Conservation (phyloP, 2,113 vertebrate genomes). For the Scolopax mira region DNA sequence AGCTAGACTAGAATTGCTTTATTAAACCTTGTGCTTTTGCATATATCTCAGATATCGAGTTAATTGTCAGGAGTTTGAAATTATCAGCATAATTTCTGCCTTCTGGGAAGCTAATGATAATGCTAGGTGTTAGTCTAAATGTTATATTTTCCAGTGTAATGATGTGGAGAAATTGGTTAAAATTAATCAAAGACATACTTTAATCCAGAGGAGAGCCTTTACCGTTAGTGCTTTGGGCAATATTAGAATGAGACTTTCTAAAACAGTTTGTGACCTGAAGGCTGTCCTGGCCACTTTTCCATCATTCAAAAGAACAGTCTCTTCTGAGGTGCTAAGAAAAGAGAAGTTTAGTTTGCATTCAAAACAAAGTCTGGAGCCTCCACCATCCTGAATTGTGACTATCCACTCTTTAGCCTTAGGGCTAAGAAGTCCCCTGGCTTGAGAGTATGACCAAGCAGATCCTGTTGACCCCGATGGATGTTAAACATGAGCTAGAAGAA, state of each 20-base stretch:
- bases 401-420: not conserved
- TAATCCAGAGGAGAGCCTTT: not conserved
- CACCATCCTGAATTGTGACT: not conserved
- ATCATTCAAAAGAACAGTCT: not conserved
- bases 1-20: not conserved
- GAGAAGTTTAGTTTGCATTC: not conserved
- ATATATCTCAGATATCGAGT: not conserved
- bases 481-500: not conserved
- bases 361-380: not conserved
- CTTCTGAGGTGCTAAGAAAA: not conserved
- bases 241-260: not conserved
- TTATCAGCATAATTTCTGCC: not conserved
- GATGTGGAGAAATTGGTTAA: not conserved
- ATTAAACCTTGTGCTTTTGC: not conserved
- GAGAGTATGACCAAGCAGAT: not conserved
- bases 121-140: not conserved
- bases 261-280: not conserved
- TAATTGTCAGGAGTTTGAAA: not conserved
- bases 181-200: not conserved
- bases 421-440: not conserved
- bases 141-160: not conserved
- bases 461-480: not conserved
- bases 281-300: not conserved
- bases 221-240: not conserved
- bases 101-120: not conserved